phyloP scores from a whole-genome alignment of 1,140 invertebrate species.

The Nasonia longicornis region DNA sequence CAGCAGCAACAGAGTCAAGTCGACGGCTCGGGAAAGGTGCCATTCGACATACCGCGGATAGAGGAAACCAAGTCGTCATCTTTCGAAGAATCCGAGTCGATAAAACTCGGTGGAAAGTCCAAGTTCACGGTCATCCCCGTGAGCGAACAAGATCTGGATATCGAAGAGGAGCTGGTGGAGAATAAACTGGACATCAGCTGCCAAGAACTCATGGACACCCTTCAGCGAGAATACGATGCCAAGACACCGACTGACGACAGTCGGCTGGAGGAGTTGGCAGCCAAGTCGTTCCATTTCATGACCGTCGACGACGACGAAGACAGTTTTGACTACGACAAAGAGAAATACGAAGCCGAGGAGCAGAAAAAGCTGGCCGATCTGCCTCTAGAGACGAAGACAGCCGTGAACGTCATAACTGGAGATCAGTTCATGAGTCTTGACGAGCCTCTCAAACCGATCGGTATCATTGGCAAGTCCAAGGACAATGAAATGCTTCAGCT shows the following conservation, averaged over 20 bases:
- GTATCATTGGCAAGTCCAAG: not conserved
- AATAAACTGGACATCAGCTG: slow-evolving; percentile 64
- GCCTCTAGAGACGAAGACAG: slow-evolving; percentile 35
- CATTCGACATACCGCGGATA: slow-evolving; percentile 17
- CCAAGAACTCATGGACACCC: slow-evolving; percentile 63
- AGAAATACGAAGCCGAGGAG: slow-evolving; percentile 15
- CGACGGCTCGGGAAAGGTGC: not conserved
- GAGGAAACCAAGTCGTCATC: slow-evolving; percentile 27
- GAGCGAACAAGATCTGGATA: slow-evolving; percentile 60
- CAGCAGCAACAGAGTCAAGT: slow-evolving; percentile 21
- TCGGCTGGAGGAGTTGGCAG: slow-evolving; percentile 45
- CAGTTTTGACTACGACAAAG: slow-evolving; percentile 34
- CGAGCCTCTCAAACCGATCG: slow-evolving; percentile 13
- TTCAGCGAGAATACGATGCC: slow-evolving; percentile 63
- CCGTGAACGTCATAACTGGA: slow-evolving; percentile 39
- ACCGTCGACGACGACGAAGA: slow-evolving; percentile 25
- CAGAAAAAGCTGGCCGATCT: not conserved
- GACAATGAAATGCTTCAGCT: slow-evolving; percentile 28
- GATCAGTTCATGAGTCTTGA: slow-evolving; percentile 34
- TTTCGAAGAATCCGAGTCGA: slow-evolving; percentile 32
- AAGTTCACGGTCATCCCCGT: slow-evolving; percentile 60
- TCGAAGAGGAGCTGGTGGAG: slow-evolving; percentile 64
- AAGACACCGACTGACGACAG: slow-evolving; percentile 61
- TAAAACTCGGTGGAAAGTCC: slow-evolving; percentile 37
- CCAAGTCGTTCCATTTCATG: slow-evolving; percentile 38